Conservation (phyloP, 1,140 invertebrate genomes). For the Euglossa dilemma region DNA sequence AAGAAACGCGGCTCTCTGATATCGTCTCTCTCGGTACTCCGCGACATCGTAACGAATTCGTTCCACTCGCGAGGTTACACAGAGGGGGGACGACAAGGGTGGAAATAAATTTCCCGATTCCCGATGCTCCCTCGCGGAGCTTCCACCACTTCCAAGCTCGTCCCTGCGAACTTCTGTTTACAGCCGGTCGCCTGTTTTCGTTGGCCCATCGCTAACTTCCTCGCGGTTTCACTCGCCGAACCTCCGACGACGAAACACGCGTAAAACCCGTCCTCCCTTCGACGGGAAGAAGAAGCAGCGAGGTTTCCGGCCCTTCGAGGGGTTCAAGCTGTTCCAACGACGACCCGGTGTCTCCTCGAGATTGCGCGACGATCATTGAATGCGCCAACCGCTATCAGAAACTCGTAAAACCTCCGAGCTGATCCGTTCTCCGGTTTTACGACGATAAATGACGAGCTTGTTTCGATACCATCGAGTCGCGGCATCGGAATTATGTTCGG, state of each 20-base stretch:
- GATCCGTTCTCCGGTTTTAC: neutral
- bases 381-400: neutral
- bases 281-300: neutral
- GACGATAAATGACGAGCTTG: constrained; percentile 12
- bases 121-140: neutral
- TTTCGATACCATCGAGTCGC: neutral
- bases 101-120: constrained; percentile 20
- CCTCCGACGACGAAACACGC: neutral
- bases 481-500: neutral
- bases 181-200: constrained; percentile 21
- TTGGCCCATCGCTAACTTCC: neutral
- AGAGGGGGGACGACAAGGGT: neutral
- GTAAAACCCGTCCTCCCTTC: constrained; percentile 3
- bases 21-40: neutral
- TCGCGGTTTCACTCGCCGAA: neutral
- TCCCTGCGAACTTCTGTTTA: constrained; percentile 15
- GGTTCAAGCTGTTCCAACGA: neutral
- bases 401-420: neutral
- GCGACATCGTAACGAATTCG: neutral
- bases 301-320: neutral
- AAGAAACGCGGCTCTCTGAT: too few relatives aligned
- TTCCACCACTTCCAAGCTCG: neutral
- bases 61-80: neutral
- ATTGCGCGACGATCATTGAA: constrained; percentile 23
- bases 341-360: neutral